Evolutionary conservation across 1,140 invertebrate species (phyloP), one percentile per base, ranked within the genome.

Genomic region (Homarus americanus): DNA sequence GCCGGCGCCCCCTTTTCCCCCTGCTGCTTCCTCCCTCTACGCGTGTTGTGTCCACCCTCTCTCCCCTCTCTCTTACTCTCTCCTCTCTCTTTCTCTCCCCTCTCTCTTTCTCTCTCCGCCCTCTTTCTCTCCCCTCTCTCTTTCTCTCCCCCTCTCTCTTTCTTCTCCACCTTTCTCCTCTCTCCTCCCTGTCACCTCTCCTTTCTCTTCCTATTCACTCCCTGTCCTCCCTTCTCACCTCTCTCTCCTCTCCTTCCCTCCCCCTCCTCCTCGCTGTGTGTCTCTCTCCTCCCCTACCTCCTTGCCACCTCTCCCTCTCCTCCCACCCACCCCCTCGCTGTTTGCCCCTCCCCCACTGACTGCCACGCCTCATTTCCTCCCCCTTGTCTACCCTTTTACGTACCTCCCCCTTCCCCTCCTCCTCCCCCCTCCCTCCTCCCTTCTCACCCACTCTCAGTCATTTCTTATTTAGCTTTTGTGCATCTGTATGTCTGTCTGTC

Each of bases 401-500:
- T 41, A 2, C 75, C 15, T 53, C 44, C 20, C 24, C 40, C 44
- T 32, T 80, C 44, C n/a, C 38, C 49, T 28, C 34, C 12, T 28
- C 78, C 44, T 41, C 40, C 40, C 17, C 40, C 36, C 76, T 78
- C 76, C 17, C 40, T 78, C 32, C 36, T n/a, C 49, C 79, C 44
- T 1, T 53, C 44, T 0, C 49, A 2, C 1, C n/a, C 2, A 2
- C 44, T 41, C 41, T 36, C 5, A 44, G 3, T 17, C 0, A 24
- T 34, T 17, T 38, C n/a, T 20, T 4, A 0, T 20, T 41, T 34
- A 10, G 0, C 76, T 44, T n/a, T n/a, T n/a, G n/a, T n/a, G n/a
- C 5, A 12, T 28, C 76, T 44, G 0, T 53, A 2, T 34, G 7
- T 53, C 40, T 28, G 41, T 28, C 78, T 24, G 7, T 38, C 38